These are phyloP conservation scores for Sphaerodactylus townsendi DNA, from an alignment of 2,113 vertebrate species.

Conservation along the genomic window DNA sequence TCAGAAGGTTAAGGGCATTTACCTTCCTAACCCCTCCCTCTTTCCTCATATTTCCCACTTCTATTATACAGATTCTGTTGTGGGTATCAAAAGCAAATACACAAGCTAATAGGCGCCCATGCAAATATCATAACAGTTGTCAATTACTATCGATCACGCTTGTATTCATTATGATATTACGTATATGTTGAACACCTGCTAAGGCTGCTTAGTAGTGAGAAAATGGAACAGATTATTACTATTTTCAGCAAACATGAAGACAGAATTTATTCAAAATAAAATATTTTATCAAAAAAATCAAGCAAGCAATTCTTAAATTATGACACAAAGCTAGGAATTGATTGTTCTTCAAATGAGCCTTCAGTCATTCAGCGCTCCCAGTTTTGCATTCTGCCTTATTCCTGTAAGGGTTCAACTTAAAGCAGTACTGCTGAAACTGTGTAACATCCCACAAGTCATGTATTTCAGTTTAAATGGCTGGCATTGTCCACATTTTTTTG, in stretches of 20 bases:
- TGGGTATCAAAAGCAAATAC: neutral
- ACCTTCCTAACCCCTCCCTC: neutral
- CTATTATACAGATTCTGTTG: neutral
- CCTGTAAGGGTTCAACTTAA: neutral
- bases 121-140: neutral
- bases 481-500: neutral
- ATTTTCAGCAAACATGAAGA: neutral
- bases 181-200: neutral
- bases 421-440: neutral
- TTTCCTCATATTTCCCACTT: neutral
- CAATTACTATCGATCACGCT: neutral
- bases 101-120: neutral
- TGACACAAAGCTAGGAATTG: neutral
- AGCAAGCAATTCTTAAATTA: neutral
- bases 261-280: constrained; percentile 29
- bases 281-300: neutral
- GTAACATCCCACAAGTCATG: neutral
- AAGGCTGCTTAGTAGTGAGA: neutral
- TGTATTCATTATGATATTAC: neutral
- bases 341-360: neutral
- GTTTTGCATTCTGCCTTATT: neutral
- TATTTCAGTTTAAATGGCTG: neutral
- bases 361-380: neutral
- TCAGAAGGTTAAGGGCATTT: neutral
- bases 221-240: neutral